Conservation (phyloP, 1,140 invertebrate species). For the Copidosoma floridanum region DNA sequence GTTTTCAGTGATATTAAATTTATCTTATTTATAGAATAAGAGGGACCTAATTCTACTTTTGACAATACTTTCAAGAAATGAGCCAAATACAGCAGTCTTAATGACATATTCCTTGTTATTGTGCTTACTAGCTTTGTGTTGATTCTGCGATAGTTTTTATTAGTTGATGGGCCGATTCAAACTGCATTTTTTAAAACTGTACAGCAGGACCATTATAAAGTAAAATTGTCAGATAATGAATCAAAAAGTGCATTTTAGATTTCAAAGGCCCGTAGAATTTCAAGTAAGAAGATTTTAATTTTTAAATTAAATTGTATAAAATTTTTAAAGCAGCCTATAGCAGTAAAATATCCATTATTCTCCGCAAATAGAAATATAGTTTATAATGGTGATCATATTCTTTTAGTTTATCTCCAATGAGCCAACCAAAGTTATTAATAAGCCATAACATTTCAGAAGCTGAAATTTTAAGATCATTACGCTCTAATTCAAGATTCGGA, state of each 20-base stretch:
- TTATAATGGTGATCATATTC: conserved; percentile 21
- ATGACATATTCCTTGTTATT: no score
- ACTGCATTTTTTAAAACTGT: conserved; percentile 12
- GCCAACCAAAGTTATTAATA: conserved; percentile 16
- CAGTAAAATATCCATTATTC: conserved; percentile 22
- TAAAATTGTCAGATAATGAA: conserved; percentile 21
- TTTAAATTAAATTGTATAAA: conserved; percentile 14
- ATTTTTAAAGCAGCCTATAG: conserved; percentile 1
- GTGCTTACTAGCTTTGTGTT: background rate
- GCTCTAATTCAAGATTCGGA: conserved; percentile 15
- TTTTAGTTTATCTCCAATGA: conserved; percentile 19
- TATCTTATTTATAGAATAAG: no score
- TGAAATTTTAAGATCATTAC: conserved; percentile 15
- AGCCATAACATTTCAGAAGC: conserved; percentile 21
- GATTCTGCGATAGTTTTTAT: conserved; percentile 12
- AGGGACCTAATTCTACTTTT: no score
- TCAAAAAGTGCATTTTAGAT: conserved; percentile 25
- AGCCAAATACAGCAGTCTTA: no score
- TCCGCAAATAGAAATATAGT: conserved; percentile 16
- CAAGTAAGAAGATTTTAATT: conserved; percentile 20
- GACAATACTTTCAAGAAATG: no score
- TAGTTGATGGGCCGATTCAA: conserved; percentile 26
- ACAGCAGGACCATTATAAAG: conserved; percentile 21
- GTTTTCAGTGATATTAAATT: no score
- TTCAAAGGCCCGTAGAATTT: conserved; percentile 22